Evolutionary conservation across 2,113 vertebrate species (phyloP).

Genomic region (Onychorhynchus coronatus): DNA sequence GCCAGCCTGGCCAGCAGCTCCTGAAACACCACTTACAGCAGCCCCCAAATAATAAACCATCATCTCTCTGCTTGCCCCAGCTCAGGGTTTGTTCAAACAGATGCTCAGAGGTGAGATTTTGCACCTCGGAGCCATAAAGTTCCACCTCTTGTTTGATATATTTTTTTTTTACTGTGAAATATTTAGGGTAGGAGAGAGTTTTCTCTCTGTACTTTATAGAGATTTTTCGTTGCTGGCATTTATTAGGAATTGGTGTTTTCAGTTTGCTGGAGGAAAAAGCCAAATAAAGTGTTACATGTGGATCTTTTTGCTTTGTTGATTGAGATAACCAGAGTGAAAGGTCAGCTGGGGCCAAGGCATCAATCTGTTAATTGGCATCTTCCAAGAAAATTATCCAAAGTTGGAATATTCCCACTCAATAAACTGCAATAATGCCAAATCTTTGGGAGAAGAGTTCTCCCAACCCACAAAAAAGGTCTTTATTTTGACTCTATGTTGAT

Average conservation of each 20-base stretch:
- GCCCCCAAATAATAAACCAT: neutral
- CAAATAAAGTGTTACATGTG: accelerated
- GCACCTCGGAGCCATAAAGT: neutral
- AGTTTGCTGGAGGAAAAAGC: neutral
- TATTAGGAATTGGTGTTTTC: neutral
- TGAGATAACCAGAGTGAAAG: neutral
- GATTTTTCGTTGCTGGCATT: neutral
- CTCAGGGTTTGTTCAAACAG: neutral
- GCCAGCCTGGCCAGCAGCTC: neutral
- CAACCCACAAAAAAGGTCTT: neutral
- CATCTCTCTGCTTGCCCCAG: neutral
- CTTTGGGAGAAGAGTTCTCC: neutral
- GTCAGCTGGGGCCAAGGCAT: neutral
- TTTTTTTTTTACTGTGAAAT: neutral
- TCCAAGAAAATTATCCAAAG: neutral
- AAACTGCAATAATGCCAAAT: neutral
- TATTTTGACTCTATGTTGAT: neutral
- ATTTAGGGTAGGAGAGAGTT: neutral
- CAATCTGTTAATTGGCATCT: neutral
- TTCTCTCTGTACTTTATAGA: neutral
- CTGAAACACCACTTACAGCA: neutral
- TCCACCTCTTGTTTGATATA: neutral
- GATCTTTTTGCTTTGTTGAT: neutral
- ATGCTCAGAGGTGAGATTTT: neutral
- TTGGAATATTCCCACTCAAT: neutral